Conservation (phyloP, 1,140 invertebrate genomes). For the Drosophila takahashii region DNA sequence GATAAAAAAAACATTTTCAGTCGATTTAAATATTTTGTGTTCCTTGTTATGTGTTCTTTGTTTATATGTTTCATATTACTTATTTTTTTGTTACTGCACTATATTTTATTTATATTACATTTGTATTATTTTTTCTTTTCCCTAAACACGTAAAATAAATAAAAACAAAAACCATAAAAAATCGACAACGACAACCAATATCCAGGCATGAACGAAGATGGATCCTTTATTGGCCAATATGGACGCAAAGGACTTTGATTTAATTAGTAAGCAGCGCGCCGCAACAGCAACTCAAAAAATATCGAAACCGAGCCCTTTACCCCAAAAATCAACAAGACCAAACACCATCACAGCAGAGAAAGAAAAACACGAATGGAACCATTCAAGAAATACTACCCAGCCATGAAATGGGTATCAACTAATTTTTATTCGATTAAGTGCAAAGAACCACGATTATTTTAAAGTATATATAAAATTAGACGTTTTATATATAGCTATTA, state of each 20-base stretch:
- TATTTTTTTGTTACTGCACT: slow-evolving; percentile 32
- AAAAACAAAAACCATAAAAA: slow-evolving; percentile 24
- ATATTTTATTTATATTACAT: slow-evolving; percentile 50
- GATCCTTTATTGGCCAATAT: slow-evolving; percentile 98
- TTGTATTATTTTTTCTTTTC: slow-evolving; percentile 64
- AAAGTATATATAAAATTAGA: slow-evolving; percentile 43
- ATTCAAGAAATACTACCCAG: slow-evolving; percentile 2
- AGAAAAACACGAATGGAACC: slow-evolving; percentile 8
- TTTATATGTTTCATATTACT: slow-evolving; percentile 45
- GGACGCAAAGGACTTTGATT: slow-evolving; percentile 89
- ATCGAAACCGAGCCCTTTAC: slow-evolving; percentile 46
- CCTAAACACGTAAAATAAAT: slow-evolving; percentile 18
- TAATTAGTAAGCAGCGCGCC: slow-evolving; percentile 60
- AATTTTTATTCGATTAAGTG: slow-evolving; percentile 18
- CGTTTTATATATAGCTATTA: slow-evolving; percentile 50
- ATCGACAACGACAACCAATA: slow-evolving; percentile 28
- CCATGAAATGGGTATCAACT: slow-evolving; percentile 16
- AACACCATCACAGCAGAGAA: slow-evolving; percentile 39
- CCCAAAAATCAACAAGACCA: slow-evolving; percentile 25
- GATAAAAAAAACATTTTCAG: background rate
- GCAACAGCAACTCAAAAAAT: slow-evolving; percentile 53
- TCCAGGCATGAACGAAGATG: slow-evolving; percentile 98
- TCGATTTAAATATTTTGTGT: slow-evolving; percentile 2
- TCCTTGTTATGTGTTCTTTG: slow-evolving; percentile 37
- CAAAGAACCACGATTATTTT: slow-evolving; percentile 33